Percentiles rank a stretch among this genome's conserved stretches.
Conservation (phyloP, 2,888 invertebrate species). For the Andrena bicolor region DNA sequence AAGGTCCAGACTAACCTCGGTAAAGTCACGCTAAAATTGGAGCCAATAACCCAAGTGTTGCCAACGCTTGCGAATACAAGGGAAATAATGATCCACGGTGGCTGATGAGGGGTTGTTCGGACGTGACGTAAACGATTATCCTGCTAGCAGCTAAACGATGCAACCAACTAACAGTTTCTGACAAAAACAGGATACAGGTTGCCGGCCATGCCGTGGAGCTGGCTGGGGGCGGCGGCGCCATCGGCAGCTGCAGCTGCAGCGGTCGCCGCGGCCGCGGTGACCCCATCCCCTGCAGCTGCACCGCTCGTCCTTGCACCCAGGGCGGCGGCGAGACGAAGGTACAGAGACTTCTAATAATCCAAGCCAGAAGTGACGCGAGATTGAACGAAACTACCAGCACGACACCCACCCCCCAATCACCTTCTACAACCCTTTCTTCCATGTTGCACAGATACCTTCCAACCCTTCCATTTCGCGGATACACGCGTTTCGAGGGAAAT, state of each 20-base stretch:
- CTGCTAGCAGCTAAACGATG: not conserved
- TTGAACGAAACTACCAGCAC: constrained; percentile 39
- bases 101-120: constrained; percentile 6
- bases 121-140: constrained; percentile 25
- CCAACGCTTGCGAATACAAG: not conserved
- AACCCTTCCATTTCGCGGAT: not conserved
- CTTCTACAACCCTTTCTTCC: not conserved
- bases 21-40: too few species aligned
- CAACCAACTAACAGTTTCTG: constrained; percentile 66
- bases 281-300: constrained; percentile 87
- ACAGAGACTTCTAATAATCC: constrained; percentile 79
- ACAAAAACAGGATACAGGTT: constrained; percentile 89
- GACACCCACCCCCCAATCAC: constrained; percentile 9
- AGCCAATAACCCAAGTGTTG: too few species aligned
- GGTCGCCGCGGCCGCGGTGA: constrained; percentile 87
- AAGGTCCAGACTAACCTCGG: too few species aligned
- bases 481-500: not conserved
- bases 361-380: constrained; percentile 40
- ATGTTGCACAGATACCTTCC: not conserved
- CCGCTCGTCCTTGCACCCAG: constrained; percentile 91
- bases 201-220: constrained; percentile 92
- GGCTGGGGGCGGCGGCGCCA: constrained; percentile 88
- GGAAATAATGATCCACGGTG: constrained; percentile 22
- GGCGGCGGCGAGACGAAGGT: constrained; percentile 91
- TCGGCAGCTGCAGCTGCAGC: constrained; percentile 88